Evolutionary conservation across 2,888 invertebrate species (phyloP), one percentile per base, ranked within the genome.

Genomic region (Caenorhabditis uteleia): DNA sequence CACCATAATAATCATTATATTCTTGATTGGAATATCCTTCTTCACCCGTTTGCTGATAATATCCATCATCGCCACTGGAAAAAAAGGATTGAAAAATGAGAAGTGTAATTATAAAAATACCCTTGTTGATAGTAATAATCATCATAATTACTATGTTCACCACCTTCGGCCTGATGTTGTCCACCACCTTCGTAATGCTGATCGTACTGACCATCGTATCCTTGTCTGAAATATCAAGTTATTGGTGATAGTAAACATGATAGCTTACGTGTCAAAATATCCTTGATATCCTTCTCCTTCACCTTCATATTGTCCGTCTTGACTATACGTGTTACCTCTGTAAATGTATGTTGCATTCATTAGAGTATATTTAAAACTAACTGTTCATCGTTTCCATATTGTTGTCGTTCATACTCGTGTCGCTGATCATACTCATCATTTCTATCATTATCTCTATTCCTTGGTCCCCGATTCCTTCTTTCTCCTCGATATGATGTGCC

Each of bases 101-200:
- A n/a, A n/a, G n/a, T n/a, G n/a, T n/a, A n/a, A n/a, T n/a, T n/a
- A n/a, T n/a, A n/a, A n/a, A n/a, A n/a, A n/a, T n/a, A n/a, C n/a
- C n/a, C n/a, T n/a, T n/a, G n/a, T n/a, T n/a, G n/a, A n/a, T n/a
- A n/a, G n/a, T n/a, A n/a, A n/a, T n/a, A n/a, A n/a, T n/a, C n/a
- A n/a, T n/a, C n/a, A n/a, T n/a, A n/a, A n/a, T n/a, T n/a, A n/a
- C n/a, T n/a, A n/a, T n/a, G 8, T 34, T 7, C 34, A 12, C n/a
- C 34, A 34, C n/a, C n/a, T 34, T 16, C 34, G n/a, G 34, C 8
- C 8, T 10, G 5, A 34, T n/a, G 5, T 34, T 7, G 34, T 34
- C n/a, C n/a, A n/a, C n/a, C n/a, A n/a, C n/a, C 50, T 34, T 58
- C 50, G 46, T 58, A 58, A 3, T 58, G 39, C 26, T 58, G 44